These are phyloP conservation scores for Aix galericulata DNA, from an alignment of 2,113 vertebrate genomes.

Conservation along the genomic window DNA sequence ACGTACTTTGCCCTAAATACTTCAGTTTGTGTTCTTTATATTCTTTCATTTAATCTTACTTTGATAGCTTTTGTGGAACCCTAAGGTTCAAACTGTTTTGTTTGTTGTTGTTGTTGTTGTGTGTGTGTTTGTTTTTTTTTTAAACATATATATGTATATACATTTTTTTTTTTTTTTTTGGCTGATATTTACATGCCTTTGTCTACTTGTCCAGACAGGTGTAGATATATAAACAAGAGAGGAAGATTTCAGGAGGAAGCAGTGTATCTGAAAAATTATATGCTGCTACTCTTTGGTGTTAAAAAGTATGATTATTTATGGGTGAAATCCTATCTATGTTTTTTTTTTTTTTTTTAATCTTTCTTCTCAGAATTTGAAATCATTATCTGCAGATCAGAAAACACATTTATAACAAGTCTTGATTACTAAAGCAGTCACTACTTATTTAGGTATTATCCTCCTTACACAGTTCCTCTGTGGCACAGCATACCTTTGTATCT, in stretches of 20 bases:
- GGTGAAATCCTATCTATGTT: fast-evolving
- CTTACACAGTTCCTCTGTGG: background rate
- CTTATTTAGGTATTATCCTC: background rate
- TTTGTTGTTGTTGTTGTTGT: background rate
- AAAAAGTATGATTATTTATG: background rate
- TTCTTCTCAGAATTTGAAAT: background rate
- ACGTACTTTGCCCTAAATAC: background rate
- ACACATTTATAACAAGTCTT: background rate
- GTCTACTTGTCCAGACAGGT: background rate
- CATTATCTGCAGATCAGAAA: background rate
- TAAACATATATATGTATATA: no score
- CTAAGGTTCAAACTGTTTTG: background rate
- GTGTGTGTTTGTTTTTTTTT: no score
- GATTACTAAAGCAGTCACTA: background rate
- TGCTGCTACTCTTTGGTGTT: background rate
- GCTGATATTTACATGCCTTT: background rate
- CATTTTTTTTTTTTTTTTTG: background rate
- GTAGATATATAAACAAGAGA: background rate
- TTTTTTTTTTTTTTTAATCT: background rate
- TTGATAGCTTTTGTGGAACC: background rate
- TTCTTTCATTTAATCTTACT: background rate
- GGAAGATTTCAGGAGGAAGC: background rate
- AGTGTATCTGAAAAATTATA: background rate
- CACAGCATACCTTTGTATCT: background rate
- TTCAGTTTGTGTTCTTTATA: background rate